A percentile compares a stretch with the other conserved stretches of the same genome.
Evolutionary conservation across 2,888 invertebrate genomes (phyloP).

Genomic region (Caenorhabditis macrosperma): DNA sequence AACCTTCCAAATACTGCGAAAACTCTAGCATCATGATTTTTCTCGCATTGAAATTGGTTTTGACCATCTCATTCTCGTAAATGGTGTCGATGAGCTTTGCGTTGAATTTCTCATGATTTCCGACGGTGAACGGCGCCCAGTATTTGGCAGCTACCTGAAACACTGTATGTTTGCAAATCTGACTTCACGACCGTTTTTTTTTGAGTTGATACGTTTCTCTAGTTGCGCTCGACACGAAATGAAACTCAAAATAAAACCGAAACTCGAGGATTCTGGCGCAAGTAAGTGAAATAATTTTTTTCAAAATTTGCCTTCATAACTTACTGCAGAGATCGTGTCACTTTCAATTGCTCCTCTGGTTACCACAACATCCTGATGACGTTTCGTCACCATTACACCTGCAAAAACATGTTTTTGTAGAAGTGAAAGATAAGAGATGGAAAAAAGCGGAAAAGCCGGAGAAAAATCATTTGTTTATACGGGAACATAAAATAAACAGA

Average conservation of each 20-base stretch:
- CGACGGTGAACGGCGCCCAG: slow-evolving; percentile 90
- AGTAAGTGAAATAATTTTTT: background rate
- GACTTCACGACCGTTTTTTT: background rate
- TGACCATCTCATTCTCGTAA: slow-evolving; percentile 70
- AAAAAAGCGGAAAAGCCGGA: background rate
- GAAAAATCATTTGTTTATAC: background rate
- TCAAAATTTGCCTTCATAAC: background rate
- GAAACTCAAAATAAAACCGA: too few relatives aligned
- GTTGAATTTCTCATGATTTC: slow-evolving; percentile 65
- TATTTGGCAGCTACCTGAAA: slow-evolving; percentile 91
- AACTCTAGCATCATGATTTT: slow-evolving; percentile 74
- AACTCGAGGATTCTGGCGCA: too few relatives aligned
- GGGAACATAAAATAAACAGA: too few relatives aligned
- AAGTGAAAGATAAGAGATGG: background rate
- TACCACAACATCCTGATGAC: slow-evolving; percentile 26
- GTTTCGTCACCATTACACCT: slow-evolving; percentile 35
- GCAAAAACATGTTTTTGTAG: slow-evolving; percentile 1
- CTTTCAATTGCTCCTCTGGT: slow-evolving; percentile 55
- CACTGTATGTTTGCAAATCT: background rate
- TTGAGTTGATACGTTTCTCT: background rate
- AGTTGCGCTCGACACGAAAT: too few relatives aligned
- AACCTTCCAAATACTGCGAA: slow-evolving; percentile 93
- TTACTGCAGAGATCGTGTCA: slow-evolving; percentile 52
- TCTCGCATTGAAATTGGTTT: slow-evolving; percentile 75
- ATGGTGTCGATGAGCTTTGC: slow-evolving; percentile 67